Evolutionary conservation across 2,113 vertebrate genomes (phyloP), one percentile per base, ranked within the genome.

Genomic region (Candoia aspera): DNA sequence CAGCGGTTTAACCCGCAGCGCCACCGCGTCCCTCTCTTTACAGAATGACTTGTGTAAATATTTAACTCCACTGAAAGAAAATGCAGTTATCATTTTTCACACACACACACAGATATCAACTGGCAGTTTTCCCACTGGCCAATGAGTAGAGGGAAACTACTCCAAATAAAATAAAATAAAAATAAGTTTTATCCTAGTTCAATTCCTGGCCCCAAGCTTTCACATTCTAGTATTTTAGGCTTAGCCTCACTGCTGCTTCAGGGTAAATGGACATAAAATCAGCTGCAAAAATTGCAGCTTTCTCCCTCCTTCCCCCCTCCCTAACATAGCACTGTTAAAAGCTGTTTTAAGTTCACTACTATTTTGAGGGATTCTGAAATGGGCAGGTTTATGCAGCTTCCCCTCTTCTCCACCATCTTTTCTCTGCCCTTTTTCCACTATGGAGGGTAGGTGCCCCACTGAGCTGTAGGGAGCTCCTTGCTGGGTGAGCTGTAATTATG

Each of bases 361-460:
- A 26, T 8, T 49, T 0, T 2, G 21, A 17, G 10, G 3, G 46
- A 54, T 2, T 93, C 0, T 29, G 26, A 49, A 62, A 0, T 53
- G 62, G 46, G 60, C 62, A 84, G 24, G 8, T 4, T 12, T 26
- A 42, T 79, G 73, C 33, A 33, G 37, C 55, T 59, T 10, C 13
- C 2, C 83, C 58, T 88, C 23, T 79, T 62, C 58, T 46, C 57
- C 23, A 33, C 19, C 24, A 24, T 68, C 33, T 86, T 24, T n/a
- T 95, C 26, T 91, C 57, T 86, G 89, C 33, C 19, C 4, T 23
- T 49, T 73, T 84, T 90, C 49, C 0, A 0, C 54, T 26, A 64
- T 11, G 21, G 17, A 33, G 0, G 84, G 5, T 23, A 87, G 2
- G n/a, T 46, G 49, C 42, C 79, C 90, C 90, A 21, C 84, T 33